phyloP scores from a whole-genome alignment of 2,888 invertebrate species.

The Drosophila yooni region DNA sequence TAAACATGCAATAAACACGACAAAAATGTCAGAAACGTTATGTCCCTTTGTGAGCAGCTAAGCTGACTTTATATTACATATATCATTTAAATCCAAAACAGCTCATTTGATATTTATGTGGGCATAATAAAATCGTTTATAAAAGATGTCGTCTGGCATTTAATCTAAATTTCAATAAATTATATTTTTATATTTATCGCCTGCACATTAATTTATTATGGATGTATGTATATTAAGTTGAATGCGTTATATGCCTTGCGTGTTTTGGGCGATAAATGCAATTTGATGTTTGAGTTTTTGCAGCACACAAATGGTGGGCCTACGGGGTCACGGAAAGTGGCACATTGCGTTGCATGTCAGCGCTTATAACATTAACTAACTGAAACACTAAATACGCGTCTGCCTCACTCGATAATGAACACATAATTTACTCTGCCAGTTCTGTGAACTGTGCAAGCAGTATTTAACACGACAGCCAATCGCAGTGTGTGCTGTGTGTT shows the following conservation, averaged over 20 bases:
- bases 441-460: conserved; percentile 58
- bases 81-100: background rate
- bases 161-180: background rate
- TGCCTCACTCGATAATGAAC: conserved; percentile 64
- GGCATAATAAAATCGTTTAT: background rate
- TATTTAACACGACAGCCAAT: conserved; percentile 38
- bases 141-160: background rate
- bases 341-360: conserved; percentile 35
- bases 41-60: background rate
- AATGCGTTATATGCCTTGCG: conserved; percentile 67
- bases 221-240: conserved; percentile 27
- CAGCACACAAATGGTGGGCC: conserved; percentile 8
- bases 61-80: background rate
- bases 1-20: conserved; percentile 54
- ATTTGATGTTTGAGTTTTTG: conserved; percentile 64
- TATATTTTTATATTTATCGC: conserved; percentile 42
- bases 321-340: background rate
- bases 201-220: conserved; percentile 35
- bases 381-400: conserved; percentile 58
- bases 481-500: conserved; percentile 12
- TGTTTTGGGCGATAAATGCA: conserved; percentile 74
- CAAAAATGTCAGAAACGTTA: conserved; percentile 46
- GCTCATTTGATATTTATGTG: background rate
- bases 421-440: conserved; percentile 65
- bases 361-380: conserved; percentile 49